phyloP scores from a whole-genome alignment of 2,797 vertebrate species.

The Margarornis squamiger region DNA sequence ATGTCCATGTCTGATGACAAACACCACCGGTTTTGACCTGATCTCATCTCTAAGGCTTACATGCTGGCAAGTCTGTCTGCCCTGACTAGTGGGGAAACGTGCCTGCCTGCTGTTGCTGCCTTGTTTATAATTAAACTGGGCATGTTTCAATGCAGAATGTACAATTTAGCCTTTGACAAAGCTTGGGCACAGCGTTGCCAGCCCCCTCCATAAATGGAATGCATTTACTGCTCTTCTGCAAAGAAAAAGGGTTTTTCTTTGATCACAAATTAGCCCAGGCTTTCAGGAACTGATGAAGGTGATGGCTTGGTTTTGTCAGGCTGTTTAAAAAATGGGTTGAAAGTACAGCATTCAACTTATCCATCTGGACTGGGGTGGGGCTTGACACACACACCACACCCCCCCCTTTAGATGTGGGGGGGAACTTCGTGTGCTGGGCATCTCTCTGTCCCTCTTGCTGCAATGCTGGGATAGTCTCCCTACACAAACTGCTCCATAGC shows the following conservation, averaged over 20 bases:
- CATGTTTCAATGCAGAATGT: slow-evolving; percentile 33
- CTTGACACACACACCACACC: no score
- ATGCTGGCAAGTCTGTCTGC: not conserved
- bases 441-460: not conserved
- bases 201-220: slow-evolving; percentile 17
- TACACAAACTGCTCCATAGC: not conserved
- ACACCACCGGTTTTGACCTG: not conserved
- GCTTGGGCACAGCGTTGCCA: slow-evolving; percentile 34
- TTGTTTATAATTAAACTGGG: slow-evolving; percentile 30
- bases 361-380: slow-evolving; percentile 21
- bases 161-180: slow-evolving; percentile 54
- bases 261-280: slow-evolving; percentile 43
- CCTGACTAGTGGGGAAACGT: not conserved
- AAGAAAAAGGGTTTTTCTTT: slow-evolving; percentile 48
- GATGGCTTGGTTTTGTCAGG: slow-evolving; percentile 43
- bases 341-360: slow-evolving; percentile 40
- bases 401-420: not conserved
- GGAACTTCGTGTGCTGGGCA: not conserved
- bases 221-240: slow-evolving; percentile 39
- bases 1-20: not conserved
- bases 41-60: not conserved
- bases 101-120: slow-evolving; percentile 42
- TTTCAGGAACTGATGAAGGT: slow-evolving; percentile 44
- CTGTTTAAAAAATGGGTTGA: slow-evolving; percentile 16
- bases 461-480: fast-evolving